Evolutionary conservation across 2,113 vertebrate species (phyloP).

Genomic region (Numida meleagris): DNA sequence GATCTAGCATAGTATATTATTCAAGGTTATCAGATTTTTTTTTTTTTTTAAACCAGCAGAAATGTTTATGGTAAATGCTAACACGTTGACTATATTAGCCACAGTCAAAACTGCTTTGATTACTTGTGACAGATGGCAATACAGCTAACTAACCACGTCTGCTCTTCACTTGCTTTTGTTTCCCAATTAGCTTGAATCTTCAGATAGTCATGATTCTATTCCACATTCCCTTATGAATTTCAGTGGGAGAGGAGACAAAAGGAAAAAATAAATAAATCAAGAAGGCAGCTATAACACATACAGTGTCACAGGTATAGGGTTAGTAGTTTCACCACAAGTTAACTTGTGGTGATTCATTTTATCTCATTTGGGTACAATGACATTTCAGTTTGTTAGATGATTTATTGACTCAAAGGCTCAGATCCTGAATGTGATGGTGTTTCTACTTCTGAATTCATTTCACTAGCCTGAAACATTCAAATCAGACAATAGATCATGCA

Average conservation of each 20-base stretch:
- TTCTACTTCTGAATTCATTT: neutral
- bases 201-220: constrained; percentile 31
- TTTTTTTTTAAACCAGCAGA: constrained; percentile 41
- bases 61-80: constrained; percentile 1
- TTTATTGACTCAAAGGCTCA: neutral
- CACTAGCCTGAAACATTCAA: neutral
- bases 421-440: neutral
- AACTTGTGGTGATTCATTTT: neutral
- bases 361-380: neutral
- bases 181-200: constrained; percentile 55
- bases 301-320: neutral
- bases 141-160: constrained; percentile 60
- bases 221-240: constrained; percentile 33
- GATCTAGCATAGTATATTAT: constrained; percentile 1
- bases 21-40: neutral
- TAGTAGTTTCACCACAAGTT: neutral
- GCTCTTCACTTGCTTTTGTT: constrained; percentile 56
- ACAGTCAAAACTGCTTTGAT: constrained; percentile 48
- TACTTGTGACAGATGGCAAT: constrained; percentile 59
- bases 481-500: neutral
- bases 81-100: constrained; percentile 6
- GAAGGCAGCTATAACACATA: neutral
- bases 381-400: constrained; percentile 24
- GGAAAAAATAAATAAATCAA: neutral
- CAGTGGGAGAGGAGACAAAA: neutral